A percentile compares a stretch with the other conserved stretches of the same genome.
Conservation (phyloP, 2,797 vertebrate species). For the Strix occidentalis region DNA sequence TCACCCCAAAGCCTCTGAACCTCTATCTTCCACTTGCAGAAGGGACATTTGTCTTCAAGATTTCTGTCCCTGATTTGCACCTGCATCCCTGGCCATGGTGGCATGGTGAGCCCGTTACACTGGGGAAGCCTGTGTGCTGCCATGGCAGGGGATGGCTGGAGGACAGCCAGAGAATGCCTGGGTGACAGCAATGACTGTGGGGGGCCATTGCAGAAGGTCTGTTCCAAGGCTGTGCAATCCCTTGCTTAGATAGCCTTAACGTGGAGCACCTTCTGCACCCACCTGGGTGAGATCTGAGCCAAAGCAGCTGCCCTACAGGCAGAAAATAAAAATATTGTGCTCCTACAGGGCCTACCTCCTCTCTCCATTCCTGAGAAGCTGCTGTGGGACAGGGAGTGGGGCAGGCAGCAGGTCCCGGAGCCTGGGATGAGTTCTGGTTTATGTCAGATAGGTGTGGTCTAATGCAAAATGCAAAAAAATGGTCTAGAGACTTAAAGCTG, state of each 20-base stretch:
- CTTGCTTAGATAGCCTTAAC: background rate
- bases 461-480: background rate
- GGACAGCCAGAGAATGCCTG: background rate
- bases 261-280: background rate
- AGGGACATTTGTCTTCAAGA: background rate
- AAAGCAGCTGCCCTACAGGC: background rate
- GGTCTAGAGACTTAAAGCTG: background rate
- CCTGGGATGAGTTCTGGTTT: background rate
- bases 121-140: background rate
- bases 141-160: background rate
- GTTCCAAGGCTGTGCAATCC: background rate
- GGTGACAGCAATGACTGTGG: background rate
- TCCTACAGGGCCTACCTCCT: background rate
- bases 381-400: background rate
- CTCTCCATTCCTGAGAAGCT: background rate
- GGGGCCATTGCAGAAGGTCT: background rate
- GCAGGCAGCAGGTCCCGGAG: background rate
- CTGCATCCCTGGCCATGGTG: rapidly evolving
- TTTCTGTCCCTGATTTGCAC: background rate
- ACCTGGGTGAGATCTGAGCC: background rate
- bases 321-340: background rate
- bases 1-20: background rate
- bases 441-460: background rate
- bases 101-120: background rate
- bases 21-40: background rate